Base-by-base conservation (phyloP, 2,797 vertebrate genomes). In the Lithobates pipiens region DNA sequence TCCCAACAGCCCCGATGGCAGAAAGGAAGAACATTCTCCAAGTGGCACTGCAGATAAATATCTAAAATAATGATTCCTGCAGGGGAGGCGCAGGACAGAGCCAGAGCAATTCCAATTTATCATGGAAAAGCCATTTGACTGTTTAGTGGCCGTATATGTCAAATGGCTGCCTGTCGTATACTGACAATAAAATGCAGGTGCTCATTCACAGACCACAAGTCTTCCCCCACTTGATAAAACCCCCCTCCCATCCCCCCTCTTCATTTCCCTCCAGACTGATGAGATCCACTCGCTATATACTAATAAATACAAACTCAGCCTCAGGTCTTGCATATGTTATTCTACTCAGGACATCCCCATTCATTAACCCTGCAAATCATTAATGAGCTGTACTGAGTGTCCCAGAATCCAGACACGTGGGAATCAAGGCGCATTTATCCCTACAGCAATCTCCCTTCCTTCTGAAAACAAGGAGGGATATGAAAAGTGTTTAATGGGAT, bases 251-350 rank as follows among this genome's bases (percentile, higher is more conserved):
- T 11, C 11, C 44, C 44, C 44, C 44, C 11, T 3, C 13, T 46
- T 46, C 44, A 46, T 54, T 54, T 54, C 54, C 21, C 8, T 61
- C 54, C 54, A 23, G 21, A 69, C 42, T 32, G 16, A 57, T 71
- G 46, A 69, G 29, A 71, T 57, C 44, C 5, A 23, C 29, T 79
- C 39, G 70, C 67, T 50, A 71, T 57, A 68, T 46, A 54, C 46
- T 80, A 71, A 57, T 54, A 82, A 29, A 74, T 63, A 27, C 79
- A 81, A n/a, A 72, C 34, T 32, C 67, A 61, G 79, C 68, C 79
- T 50, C 46, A 27, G 68, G 79, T 57, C 68, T 61, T 61, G 69
- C 70, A 82, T 74, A 63, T 81, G 79, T 73, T 71, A 23, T 36
- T 61, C 34, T 21, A 11, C 32, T n/a, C 18, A 63, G 16, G 69